A percentile compares a stretch with the other conserved stretches of the same genome.
phyloP scores from a whole-genome alignment of 2,888 invertebrate genomes.

The Caenorhabditis sp. region DNA sequence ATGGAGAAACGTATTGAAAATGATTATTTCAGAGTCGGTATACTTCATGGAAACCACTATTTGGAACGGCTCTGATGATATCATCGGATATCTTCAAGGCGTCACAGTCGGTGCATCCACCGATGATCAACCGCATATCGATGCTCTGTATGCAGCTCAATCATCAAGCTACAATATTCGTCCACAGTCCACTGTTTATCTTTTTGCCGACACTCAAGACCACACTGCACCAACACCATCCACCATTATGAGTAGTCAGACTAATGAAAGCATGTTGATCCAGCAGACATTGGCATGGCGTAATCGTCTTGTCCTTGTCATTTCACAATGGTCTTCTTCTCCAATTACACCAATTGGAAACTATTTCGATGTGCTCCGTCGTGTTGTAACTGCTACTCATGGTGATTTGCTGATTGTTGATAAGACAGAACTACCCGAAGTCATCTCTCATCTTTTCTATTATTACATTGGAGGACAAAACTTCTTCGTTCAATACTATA shows the following conservation, averaged over 20 bases:
- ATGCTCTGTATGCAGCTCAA: constrained; percentile 27
- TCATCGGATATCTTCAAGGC: constrained; percentile 23
- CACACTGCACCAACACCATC: constrained; percentile 16
- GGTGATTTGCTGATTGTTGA: constrained; percentile 44
- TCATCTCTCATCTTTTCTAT: constrained; percentile 13
- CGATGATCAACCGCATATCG: constrained; percentile 30
- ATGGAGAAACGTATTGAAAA: too few relatives aligned
- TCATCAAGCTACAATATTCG: constrained; percentile 9
- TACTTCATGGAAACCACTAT: constrained; percentile 32
- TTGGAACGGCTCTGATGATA: constrained; percentile 5
- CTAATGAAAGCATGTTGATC: constrained; percentile 28
- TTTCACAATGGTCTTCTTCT: constrained; percentile 31
- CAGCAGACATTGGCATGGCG: constrained; percentile 39
- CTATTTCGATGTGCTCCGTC: constrained; percentile 37
- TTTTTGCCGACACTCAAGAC: constrained; percentile 36
- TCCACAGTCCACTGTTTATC: constrained; percentile 25
- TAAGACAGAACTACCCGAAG: constrained; percentile 21
- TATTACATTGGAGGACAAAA: constrained; percentile 24
- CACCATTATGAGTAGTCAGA: constrained; percentile 11
- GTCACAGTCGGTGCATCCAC: constrained; percentile 11
- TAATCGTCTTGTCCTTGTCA: constrained; percentile 36
- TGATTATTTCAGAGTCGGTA: constrained; percentile 20
- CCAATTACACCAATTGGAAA: constrained; percentile 24
- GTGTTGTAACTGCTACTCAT: constrained; percentile 36
- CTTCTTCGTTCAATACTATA: constrained; percentile 34